A percentile compares a stretch with the other conserved stretches of the same genome.
phyloP scores from a whole-genome alignment of 2,888 invertebrate species.

The Crepidodera aurea region DNA sequence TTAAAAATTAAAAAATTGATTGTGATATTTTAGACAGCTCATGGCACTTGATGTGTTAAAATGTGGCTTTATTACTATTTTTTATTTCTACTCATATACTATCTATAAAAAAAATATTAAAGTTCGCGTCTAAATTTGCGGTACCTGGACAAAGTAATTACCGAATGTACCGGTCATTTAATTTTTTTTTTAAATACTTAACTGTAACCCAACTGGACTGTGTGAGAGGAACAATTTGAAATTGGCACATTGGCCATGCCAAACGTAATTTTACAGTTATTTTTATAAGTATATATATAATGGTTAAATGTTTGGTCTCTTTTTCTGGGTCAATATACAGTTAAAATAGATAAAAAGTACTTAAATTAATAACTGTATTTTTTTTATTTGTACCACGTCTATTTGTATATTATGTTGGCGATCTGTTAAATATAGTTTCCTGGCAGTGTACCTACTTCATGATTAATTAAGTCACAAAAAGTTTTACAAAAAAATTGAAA shows the following conservation, averaged over 20 bases:
- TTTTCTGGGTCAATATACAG: constrained; percentile 24
- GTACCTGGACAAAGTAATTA: too few relatives aligned
- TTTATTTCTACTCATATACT: too few relatives aligned
- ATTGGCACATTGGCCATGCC: constrained; percentile 17
- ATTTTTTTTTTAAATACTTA: neutral
- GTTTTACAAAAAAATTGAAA: too few relatives aligned
- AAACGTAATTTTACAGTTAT: constrained; percentile 21
- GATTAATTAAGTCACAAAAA: too few relatives aligned
- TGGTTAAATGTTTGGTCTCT: neutral
- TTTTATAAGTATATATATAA: constrained; percentile 9
- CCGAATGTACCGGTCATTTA: too few relatives aligned
- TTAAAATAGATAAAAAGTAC: constrained; percentile 18
- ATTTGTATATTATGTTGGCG: neutral
- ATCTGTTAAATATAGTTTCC: neutral
- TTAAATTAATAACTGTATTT: constrained; percentile 26
- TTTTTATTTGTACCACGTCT: constrained; percentile 2
- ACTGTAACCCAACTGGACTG: neutral
- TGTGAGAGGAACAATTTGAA: neutral
- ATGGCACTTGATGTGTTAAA: too few relatives aligned
- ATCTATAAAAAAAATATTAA: too few relatives aligned
- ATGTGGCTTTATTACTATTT: too few relatives aligned
- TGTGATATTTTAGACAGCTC: too few relatives aligned
- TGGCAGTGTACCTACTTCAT: too few relatives aligned
- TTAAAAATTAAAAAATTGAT: too few relatives aligned
- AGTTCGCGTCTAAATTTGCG: too few relatives aligned